Evolutionary conservation across 2,888 invertebrate species (phyloP), one percentile per base, ranked within the genome.

Genomic region (Smittia aterrima): DNA sequence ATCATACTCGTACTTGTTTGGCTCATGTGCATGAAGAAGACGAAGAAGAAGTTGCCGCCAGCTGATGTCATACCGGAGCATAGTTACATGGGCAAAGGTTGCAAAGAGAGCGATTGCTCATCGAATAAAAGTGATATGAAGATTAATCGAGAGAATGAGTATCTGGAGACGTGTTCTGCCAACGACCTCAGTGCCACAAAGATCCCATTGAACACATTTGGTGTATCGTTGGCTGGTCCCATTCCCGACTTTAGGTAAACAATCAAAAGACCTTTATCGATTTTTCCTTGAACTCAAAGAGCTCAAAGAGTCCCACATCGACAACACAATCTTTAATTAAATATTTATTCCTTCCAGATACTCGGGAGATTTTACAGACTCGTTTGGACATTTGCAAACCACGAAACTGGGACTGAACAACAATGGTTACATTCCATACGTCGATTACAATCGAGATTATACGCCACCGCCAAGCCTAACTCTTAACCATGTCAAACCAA

Each of bases 121-220:
- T 93, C 93, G 66, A 92, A 92, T 81, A 92, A 93, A 79, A 93
- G 93, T 76, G 93, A 93, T 83, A 83, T 93, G 80, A 94, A 93
- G 82, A 85, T 92, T 77, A 93, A 94, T 82, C 82, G 83, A 75
- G 83, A 83, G 74, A 83, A 86, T 81, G 87, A 87, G 76, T 87
- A 87, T 77, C 86, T 87, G 1, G 88, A 88, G 78, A 87, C 88
- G 0, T 87, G 87, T 53, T 86, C 86, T 1, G 87, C 87, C 64
- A 87, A 86, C 75, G 88, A 85, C 74, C 82, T 84, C 4, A 80
- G 84, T 75, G 83, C 84, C 64, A 84, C 85, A n/a, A 81, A 84
- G 77, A 78, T 85, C 0, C 82, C 81, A 41, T 81, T 82, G 0
- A 78, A 77, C 76, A 75, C 76, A 20, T 75, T 78, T 76, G 89